A percentile compares a stretch with the other conserved stretches of the same genome.
These are phyloP conservation scores for Arizona elegans DNA, from an alignment of 2,113 vertebrate species.

Conservation along the genomic window DNA sequence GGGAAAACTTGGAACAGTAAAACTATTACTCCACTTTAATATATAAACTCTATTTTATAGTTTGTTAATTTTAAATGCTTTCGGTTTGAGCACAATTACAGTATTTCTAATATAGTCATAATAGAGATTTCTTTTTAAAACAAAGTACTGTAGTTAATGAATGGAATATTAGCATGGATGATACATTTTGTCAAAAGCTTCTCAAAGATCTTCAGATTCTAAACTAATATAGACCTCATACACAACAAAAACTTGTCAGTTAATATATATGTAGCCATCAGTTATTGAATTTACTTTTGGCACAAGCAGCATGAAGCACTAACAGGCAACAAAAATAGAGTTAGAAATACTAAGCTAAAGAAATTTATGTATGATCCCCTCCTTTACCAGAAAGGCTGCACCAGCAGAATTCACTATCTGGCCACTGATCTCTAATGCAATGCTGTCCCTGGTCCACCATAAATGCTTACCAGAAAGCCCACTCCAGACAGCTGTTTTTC, in stretches of 20 bases:
- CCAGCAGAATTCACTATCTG: not conserved
- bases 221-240: not conserved
- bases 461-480: not conserved
- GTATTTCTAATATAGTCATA: not conserved
- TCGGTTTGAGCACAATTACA: not conserved
- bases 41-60: not conserved
- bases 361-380: not conserved
- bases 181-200: not conserved
- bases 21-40: slow-evolving; percentile 7
- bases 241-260: not conserved
- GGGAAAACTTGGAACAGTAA: not conserved
- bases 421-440: not conserved
- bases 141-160: not conserved
- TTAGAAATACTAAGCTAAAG: not conserved
- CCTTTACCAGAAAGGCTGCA: not conserved
- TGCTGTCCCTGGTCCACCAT: not conserved
- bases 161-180: not conserved
- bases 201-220: not conserved
- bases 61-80: slow-evolving; percentile 17
- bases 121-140: not conserved
- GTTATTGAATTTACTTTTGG: not conserved
- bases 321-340: not conserved
- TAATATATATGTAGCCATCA: not conserved
- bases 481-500: not conserved
- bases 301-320: not conserved